phyloP scores from a whole-genome alignment of 2,797 vertebrate genomes.

The Falco cherrug region DNA sequence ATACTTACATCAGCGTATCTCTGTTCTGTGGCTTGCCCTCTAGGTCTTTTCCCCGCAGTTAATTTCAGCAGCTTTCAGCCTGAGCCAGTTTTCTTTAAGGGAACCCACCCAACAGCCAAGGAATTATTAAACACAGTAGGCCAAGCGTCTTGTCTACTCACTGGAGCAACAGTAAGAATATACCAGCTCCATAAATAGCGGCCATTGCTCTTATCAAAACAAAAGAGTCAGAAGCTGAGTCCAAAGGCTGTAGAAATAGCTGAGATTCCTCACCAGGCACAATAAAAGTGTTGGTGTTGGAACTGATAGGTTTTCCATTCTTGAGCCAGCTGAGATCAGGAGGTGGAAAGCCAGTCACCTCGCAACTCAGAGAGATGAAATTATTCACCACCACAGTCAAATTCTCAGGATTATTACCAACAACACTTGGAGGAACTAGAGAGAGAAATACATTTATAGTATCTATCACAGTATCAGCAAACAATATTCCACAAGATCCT shows the following conservation, averaged over 20 bases:
- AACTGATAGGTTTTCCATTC: constrained; percentile 82
- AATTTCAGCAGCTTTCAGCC: neutral
- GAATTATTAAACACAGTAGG: neutral
- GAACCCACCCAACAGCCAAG: neutral
- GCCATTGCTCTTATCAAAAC: neutral
- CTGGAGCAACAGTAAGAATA: neutral
- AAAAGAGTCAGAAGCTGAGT: neutral
- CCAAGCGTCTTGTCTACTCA: neutral
- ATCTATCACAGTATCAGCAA: neutral
- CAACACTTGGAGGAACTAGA: constrained; percentile 88
- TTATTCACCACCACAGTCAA: constrained; percentile 92
- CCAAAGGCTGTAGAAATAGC: neutral
- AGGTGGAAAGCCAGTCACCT: constrained; percentile 91
- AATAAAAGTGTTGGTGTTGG: constrained; percentile 83
- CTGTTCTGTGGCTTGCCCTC: neutral
- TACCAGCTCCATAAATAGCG: neutral
- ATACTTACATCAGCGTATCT: neutral
- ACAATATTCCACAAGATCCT: neutral
- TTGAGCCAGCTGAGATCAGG: constrained; percentile 93
- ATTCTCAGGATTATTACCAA: constrained; percentile 86
- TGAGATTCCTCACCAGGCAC: constrained; percentile 86
- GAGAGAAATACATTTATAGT: constrained; percentile 23
- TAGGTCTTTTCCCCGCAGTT: neutral
- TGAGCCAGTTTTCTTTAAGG: neutral
- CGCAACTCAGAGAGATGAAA: constrained; percentile 92